These are phyloP conservation scores for Drosophila mettleri DNA, from an alignment of 2,888 invertebrate species.

Conservation along the genomic window DNA sequence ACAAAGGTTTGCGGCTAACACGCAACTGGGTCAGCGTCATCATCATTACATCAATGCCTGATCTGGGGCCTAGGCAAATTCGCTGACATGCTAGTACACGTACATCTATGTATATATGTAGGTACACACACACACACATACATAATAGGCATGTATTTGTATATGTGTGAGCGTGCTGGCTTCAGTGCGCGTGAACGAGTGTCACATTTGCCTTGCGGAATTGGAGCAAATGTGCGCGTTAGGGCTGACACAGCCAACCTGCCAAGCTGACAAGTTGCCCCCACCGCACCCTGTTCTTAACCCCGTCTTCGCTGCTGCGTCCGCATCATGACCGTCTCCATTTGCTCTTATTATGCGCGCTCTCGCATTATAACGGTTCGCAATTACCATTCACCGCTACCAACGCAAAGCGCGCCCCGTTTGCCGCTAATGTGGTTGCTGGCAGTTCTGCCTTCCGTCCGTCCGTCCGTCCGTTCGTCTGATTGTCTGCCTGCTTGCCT, in stretches of 20 bases:
- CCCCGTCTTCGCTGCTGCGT: conserved; percentile 5
- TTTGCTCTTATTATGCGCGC: conserved; percentile 73
- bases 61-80: conserved; percentile 43
- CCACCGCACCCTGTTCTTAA: background rate
- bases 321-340: conserved; percentile 41
- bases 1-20: conserved; percentile 62
- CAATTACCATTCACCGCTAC: conserved; percentile 81
- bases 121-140: background rate
- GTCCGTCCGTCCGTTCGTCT: background rate
- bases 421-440: conserved; percentile 70
- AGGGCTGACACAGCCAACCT: conserved; percentile 51
- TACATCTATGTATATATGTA: background rate
- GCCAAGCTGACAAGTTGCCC: conserved; percentile 13
- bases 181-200: conserved; percentile 49
- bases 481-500: background rate
- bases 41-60: conserved; percentile 64
- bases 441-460: conserved; percentile 14
- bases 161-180: conserved; percentile 10
- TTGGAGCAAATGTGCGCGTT: conserved; percentile 74
- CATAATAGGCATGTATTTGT: no score
- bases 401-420: conserved; percentile 64
- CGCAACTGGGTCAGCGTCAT: conserved; percentile 65
- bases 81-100: background rate
- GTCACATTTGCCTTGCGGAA: conserved; percentile 75
- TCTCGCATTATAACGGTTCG: conserved; percentile 77